Evolutionary conservation across 23 tunicate genomes (phyloP), one percentile per base, ranked within the genome.

Genomic region (Phallusia fumigata): DNA sequence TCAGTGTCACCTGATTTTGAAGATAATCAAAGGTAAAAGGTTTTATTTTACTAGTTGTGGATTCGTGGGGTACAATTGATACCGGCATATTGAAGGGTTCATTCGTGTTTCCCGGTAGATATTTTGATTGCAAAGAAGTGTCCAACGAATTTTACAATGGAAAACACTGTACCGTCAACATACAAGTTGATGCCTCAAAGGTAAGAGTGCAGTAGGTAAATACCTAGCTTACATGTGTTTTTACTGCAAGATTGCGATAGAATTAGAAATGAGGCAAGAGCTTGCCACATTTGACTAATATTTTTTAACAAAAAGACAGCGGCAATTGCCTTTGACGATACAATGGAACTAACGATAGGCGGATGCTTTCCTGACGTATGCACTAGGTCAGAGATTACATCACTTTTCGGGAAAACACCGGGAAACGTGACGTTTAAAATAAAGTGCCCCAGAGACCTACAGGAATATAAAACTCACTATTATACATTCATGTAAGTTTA

Each of bases 91-190:
- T 36, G 32, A 34, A 28, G 31, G 85, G 85, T 6, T 34, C 34
- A 19, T 65, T 82, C 0, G 30, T 65, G 52, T 82, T 75, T 75
- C 78, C 40, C 10, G 85, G 85, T 13, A 65, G 78, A 34, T 82
- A 82, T 72, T 82, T 58, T 50, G 85, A 82, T 64, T 82, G 85
- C 52, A 35, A 21, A 10, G 77, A 30, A 2, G 65, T 36, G 0
- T 24, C 52, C 8, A 47, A 49, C 16, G 16, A 31, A 28, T 21
- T 73, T 15, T 83, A 73, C 64, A 47, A 83, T 19, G 86, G 80
- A 52, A 83, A 83, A 49, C 76, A 79, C 73, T 83, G 86, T 73
- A 49, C 52, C 53, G 52, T 77, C 30, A 77, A 77, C 8, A n/a
- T 58, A 21, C 3, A 58, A 58, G 69, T 58, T 16, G 28, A 58